A percentile compares a stretch with the other conserved stretches of the same genome.
Evolutionary conservation across 2,113 vertebrate species (phyloP).

Genomic region (Petrocephalus zakoni): DNA sequence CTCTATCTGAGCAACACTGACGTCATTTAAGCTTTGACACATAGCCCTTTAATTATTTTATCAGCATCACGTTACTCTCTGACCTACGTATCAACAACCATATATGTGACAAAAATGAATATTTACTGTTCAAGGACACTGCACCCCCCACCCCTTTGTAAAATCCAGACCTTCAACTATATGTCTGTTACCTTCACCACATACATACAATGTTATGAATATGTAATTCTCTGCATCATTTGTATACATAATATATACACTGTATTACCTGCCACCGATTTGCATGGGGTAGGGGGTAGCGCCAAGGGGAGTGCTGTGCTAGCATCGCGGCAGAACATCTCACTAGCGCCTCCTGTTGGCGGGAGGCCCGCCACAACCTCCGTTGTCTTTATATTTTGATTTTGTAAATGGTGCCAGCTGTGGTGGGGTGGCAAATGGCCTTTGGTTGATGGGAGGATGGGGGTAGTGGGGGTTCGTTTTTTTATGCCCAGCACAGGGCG

Average conservation of each 20-base stretch:
- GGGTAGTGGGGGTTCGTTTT: not conserved
- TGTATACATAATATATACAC: not conserved
- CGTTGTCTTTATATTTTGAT: not conserved
- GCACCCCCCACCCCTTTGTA: not conserved
- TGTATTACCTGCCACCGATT: not conserved
- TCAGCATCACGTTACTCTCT: not conserved
- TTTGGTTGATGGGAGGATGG: not conserved
- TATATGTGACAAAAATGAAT: not conserved
- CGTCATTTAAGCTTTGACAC: not conserved
- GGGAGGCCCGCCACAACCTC: not conserved
- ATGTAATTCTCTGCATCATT: not conserved
- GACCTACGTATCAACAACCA: not conserved
- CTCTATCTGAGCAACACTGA: not conserved
- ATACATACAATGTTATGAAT: constrained; percentile 3
- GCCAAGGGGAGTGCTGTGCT: not conserved
- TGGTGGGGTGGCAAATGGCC: not conserved
- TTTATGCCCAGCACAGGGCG: not conserved
- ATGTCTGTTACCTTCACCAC: not conserved
- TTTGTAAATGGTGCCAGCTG: not conserved
- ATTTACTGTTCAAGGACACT: not conserved
- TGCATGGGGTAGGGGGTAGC: not conserved
- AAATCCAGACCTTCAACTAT: not conserved
- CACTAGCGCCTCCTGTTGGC: not conserved
- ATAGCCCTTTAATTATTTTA: not conserved
- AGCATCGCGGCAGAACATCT: not conserved